Evolutionary conservation across 1,140 invertebrate genomes (phyloP).

Genomic region (Megalonaias nervosa): DNA sequence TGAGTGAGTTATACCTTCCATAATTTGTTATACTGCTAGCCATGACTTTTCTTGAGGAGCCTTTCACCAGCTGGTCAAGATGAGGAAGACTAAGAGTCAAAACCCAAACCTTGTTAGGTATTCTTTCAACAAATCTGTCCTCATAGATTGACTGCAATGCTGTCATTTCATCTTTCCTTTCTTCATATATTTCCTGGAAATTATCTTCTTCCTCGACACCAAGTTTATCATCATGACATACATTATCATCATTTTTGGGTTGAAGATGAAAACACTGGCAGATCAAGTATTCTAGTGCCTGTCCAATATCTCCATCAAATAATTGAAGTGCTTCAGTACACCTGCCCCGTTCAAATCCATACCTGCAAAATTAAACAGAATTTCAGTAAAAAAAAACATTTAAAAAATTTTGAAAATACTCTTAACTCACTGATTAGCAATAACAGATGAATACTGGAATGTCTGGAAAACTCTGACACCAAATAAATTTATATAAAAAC

Average conservation of each 20-base stretch:
- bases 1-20: too few relatives aligned
- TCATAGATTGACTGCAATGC: slow-evolving; percentile 65
- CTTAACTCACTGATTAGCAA: too few relatives aligned
- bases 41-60: slow-evolving; percentile 9
- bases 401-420: neutral
- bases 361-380: slow-evolving; percentile 47
- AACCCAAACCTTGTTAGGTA: slow-evolving; percentile 59
- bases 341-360: slow-evolving; percentile 61
- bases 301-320: slow-evolving; percentile 60
- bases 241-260: slow-evolving; percentile 2
- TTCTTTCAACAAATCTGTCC: slow-evolving; percentile 58
- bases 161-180: slow-evolving; percentile 63
- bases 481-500: neutral
- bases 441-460: neutral
- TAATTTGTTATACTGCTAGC: neutral
- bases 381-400: neutral
- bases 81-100: slow-evolving; percentile 53
- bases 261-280: slow-evolving; percentile 47
- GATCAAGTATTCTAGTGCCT: slow-evolving; percentile 60
- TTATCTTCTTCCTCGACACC: slow-evolving; percentile 3
- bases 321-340: slow-evolving; percentile 61
- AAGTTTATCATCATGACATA: neutral
- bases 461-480: neutral
- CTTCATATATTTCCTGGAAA: slow-evolving; percentile 50
- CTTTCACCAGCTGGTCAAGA: slow-evolving; percentile 40